Percentiles rank a stretch among this genome's conserved stretches.
Evolutionary conservation across 37 sponge, comb jelly and placozoan species (phyloP).

Genomic region (Haliclona indistincta): DNA sequence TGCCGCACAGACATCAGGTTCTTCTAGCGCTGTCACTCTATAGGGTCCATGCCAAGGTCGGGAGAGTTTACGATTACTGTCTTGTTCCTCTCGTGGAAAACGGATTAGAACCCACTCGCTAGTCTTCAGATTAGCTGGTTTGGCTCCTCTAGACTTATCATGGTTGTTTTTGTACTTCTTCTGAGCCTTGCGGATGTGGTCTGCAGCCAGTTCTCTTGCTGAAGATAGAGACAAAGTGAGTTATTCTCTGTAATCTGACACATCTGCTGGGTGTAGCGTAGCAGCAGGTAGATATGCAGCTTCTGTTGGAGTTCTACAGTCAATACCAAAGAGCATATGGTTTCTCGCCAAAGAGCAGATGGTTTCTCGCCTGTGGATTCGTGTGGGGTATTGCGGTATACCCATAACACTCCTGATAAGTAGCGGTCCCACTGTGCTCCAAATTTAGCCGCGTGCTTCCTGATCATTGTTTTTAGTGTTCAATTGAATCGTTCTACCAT

Average conservation of each 20-base stretch:
- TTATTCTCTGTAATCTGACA: conserved; percentile 23
- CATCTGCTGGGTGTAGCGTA: neutral
- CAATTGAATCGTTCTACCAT: too few relatives aligned
- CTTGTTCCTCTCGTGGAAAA: conserved; percentile 43
- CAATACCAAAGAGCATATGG: too few relatives aligned
- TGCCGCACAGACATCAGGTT: conserved; percentile 15
- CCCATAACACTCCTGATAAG: too few relatives aligned
- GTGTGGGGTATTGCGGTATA: conserved; percentile 29
- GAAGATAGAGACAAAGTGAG: conserved; percentile 21
- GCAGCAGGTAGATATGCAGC: conserved; percentile 26
- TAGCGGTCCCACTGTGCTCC: conserved; percentile 43
- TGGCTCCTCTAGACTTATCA: conserved; percentile 28
- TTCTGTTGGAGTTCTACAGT: conserved; percentile 26
- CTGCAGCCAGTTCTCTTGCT: conserved; percentile 14
- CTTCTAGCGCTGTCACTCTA: conserved; percentile 3
- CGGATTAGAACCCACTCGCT: conserved; percentile 40
- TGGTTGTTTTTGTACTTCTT: conserved; percentile 10
- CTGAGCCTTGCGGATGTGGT: conserved; percentile 9
- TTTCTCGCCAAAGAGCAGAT: too few relatives aligned
- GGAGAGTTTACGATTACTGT: conserved; percentile 36
- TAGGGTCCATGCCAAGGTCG: conserved; percentile 68
- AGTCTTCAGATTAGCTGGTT: neutral
- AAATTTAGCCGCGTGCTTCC: conserved; percentile 26
- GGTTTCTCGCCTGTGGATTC: conserved; percentile 30
- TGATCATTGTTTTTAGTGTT: conserved; percentile 31